A percentile compares a stretch with the other conserved stretches of the same genome.
These are phyloP conservation scores for Oxyteleia sp. DNA, from an alignment of 2,888 invertebrate species.

Conservation along the genomic window DNA sequence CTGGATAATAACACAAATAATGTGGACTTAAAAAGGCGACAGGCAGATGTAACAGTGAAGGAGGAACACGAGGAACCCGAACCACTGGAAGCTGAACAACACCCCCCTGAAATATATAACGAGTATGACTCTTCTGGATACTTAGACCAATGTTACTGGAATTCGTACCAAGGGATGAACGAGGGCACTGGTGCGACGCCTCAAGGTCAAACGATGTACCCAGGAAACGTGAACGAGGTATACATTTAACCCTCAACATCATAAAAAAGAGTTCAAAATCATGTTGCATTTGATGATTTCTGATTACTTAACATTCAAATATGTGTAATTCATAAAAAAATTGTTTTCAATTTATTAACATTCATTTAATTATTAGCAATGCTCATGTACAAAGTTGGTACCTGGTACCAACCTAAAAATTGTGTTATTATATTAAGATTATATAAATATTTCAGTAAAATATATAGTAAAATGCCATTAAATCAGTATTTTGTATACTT, in stretches of 20 bases:
- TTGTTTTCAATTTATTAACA: no score
- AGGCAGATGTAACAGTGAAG: slow-evolving; percentile 22
- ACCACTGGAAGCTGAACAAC: slow-evolving; percentile 20
- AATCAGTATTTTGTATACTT: no score
- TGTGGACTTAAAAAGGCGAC: slow-evolving; percentile 16
- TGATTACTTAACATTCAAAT: no score
- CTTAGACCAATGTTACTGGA: slow-evolving; percentile 53
- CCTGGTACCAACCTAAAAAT: no score
- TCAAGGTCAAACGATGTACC: slow-evolving; percentile 4
- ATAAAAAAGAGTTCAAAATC: no score
- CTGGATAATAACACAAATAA: slow-evolving; percentile 32
- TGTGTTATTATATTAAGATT: no score
- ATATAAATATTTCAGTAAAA: no score
- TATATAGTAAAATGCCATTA: no score
- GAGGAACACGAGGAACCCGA: slow-evolving; percentile 36
- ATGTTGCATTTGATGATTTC: no score
- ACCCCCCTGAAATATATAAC: slow-evolving; percentile 11
- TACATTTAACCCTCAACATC: neutral
- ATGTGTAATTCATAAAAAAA: no score
- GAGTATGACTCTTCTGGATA: slow-evolving; percentile 60
- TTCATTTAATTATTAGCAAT: no score
- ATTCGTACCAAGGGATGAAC: slow-evolving; percentile 24
- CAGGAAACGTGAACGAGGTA: slow-evolving; percentile 32
- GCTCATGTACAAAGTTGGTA: no score
- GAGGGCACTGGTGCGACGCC: slow-evolving; percentile 9